Conservation (phyloP, 1,140 invertebrate species). For the Arion vulgaris region DNA sequence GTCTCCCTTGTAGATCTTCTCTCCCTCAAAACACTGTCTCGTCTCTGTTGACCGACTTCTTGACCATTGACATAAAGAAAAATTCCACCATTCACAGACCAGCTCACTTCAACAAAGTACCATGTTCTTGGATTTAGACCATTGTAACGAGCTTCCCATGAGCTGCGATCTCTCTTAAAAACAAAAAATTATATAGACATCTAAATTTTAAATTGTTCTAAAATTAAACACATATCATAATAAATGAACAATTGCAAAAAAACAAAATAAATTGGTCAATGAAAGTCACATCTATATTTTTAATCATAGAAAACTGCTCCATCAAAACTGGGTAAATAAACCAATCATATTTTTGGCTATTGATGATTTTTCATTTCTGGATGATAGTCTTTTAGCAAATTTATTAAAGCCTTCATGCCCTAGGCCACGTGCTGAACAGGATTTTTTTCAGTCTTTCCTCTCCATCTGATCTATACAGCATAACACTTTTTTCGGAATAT, state of each 20-base stretch:
- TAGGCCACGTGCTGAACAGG: too few species aligned
- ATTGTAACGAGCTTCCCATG: slow-evolving; percentile 44
- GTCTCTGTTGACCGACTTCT: slow-evolving; percentile 43
- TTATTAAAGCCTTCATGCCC: too few species aligned
- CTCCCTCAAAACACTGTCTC: slow-evolving; percentile 31
- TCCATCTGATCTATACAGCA: too few species aligned
- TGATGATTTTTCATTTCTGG: too few species aligned
- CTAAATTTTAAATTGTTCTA: background rate
- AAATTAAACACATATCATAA: background rate
- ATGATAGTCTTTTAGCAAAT: too few species aligned
- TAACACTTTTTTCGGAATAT: too few species aligned
- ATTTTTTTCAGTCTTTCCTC: too few species aligned
- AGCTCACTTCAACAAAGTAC: slow-evolving; percentile 70
- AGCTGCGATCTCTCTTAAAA: slow-evolving; percentile 27
- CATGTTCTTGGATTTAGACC: slow-evolving; percentile 54
- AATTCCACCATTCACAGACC: slow-evolving; percentile 55
- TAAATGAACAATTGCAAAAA: background rate
- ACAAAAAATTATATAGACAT: background rate
- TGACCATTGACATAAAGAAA: slow-evolving; percentile 60
- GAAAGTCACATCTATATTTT: too few species aligned
- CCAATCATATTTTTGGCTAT: too few species aligned
- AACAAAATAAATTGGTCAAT: too few species aligned
- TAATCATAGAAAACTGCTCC: too few species aligned
- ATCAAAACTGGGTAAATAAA: too few species aligned
- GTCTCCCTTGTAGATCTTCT: slow-evolving; percentile 15